A percentile compares a stretch with the other conserved stretches of the same genome.
phyloP scores from a whole-genome alignment of 2,888 invertebrate genomes.

The Noctua comes region DNA sequence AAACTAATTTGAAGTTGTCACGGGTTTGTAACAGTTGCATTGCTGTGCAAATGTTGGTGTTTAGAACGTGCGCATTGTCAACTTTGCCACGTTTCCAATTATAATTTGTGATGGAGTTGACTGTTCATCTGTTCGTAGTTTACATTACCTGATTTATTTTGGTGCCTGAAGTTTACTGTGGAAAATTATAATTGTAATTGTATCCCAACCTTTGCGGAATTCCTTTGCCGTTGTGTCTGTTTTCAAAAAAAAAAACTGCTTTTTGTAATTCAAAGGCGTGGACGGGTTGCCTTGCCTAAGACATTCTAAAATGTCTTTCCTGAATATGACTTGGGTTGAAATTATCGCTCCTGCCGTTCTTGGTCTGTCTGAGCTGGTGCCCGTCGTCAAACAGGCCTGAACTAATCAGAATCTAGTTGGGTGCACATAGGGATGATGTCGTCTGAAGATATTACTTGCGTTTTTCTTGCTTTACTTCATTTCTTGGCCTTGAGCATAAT shows the following conservation, averaged over 20 bases:
- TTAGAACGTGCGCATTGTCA: conserved; percentile 53
- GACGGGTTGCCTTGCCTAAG: too few relatives aligned
- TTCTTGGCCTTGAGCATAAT: not conserved
- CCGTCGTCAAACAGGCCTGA: not conserved
- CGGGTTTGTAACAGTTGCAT: conserved; percentile 53
- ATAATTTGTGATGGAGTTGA: conserved; percentile 40
- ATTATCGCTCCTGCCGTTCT: not conserved
- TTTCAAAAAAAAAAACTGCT: not conserved
- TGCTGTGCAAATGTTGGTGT: conserved; percentile 53
- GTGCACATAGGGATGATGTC: too few relatives aligned
- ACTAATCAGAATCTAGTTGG: not conserved
- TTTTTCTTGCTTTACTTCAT: too few relatives aligned
- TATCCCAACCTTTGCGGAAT: not conserved
- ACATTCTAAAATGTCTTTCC: not conserved
- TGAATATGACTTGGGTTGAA: not conserved
- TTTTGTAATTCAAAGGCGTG: not conserved
- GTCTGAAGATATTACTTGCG: too few relatives aligned
- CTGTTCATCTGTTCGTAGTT: not conserved
- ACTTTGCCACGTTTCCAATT: conserved; percentile 46
- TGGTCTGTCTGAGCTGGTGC: not conserved
- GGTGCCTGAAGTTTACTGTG: not conserved
- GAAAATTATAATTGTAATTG: not conserved
- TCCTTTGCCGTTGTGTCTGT: not conserved
- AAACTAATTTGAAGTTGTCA: conserved; percentile 70
- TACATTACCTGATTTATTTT: conserved; percentile 5